phyloP scores from a whole-genome alignment of 2,113 vertebrate genomes.

The Tachysurus fulvidraco region DNA sequence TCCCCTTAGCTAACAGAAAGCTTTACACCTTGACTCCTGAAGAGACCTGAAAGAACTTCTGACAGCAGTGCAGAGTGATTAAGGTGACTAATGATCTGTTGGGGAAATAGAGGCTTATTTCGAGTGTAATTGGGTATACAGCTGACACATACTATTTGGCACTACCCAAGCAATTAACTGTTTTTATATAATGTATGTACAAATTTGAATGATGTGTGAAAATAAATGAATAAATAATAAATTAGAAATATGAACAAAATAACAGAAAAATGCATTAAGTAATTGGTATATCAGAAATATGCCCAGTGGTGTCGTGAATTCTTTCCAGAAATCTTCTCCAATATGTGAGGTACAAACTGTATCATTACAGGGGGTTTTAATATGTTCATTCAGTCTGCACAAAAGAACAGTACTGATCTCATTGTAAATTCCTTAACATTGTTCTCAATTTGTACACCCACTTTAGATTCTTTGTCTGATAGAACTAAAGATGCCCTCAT shows the following conservation, averaged over 20 bases:
- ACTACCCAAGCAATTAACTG: constrained; percentile 30
- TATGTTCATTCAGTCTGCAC: constrained; percentile 26
- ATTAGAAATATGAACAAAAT: background rate
- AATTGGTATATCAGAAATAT: background rate
- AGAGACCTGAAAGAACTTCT: constrained; percentile 42
- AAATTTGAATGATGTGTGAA: background rate
- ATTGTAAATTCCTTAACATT: constrained; percentile 73
- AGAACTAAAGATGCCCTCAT: constrained; percentile 62
- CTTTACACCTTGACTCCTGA: constrained; percentile 54
- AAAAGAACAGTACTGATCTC: constrained; percentile 55
- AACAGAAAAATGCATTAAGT: background rate
- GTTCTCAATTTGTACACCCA: constrained; percentile 72
- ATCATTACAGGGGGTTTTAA: constrained; percentile 44
- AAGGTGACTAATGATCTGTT: constrained; percentile 70
- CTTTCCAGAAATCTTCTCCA: constrained; percentile 21
- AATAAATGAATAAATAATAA: background rate
- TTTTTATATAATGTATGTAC: background rate
- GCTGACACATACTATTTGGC: constrained; percentile 52
- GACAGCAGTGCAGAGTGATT: constrained; percentile 58
- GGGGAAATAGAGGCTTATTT: constrained; percentile 73
- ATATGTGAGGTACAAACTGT: constrained; percentile 18
- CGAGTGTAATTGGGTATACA: constrained; percentile 64
- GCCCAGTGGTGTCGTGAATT: background rate
- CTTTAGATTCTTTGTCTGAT: constrained; percentile 67
- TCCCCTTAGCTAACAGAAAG: constrained; percentile 55